Conservation (phyloP, 2,888 invertebrate genomes). For the Leptinotarsa rubiginosa region DNA sequence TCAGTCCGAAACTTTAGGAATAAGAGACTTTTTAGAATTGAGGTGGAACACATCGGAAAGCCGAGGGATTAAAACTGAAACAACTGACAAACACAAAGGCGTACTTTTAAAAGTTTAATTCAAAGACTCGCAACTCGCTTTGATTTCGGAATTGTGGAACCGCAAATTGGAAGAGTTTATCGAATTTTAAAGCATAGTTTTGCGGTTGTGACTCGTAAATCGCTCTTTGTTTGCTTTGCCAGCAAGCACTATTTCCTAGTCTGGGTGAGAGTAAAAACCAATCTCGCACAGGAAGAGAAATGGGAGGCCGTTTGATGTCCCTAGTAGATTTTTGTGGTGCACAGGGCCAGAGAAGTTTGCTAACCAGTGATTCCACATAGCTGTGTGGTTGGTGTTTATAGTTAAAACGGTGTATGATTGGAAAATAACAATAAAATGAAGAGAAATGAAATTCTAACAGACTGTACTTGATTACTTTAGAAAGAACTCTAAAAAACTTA, state of each 20-base stretch:
- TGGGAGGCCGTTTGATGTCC: background rate
- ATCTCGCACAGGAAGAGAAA: background rate
- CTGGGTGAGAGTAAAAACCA: slow-evolving; percentile 1
- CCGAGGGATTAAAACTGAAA: slow-evolving; percentile 47
- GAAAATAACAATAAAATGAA: too few species aligned
- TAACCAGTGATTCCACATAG: too few species aligned
- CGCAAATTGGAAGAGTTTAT: slow-evolving; percentile 45
- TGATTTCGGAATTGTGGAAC: slow-evolving; percentile 46
- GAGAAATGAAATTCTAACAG: too few species aligned
- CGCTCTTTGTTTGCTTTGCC: slow-evolving; percentile 29
- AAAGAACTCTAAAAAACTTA: too few species aligned
- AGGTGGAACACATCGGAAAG: slow-evolving; percentile 44
- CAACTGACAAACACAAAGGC: slow-evolving; percentile 50
- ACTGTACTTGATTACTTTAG: too few species aligned
- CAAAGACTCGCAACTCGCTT: slow-evolving; percentile 45
- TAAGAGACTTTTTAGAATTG: slow-evolving; percentile 38
- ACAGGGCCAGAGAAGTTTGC: too few species aligned
- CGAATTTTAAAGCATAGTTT: slow-evolving; percentile 21
- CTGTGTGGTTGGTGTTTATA: too few species aligned
- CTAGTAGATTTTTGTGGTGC: background rate
- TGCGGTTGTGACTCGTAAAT: slow-evolving; percentile 26
- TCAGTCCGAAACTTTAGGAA: slow-evolving; percentile 36
- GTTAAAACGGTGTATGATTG: too few species aligned
- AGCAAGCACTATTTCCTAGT: slow-evolving; percentile 29
- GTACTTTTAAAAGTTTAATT: slow-evolving; percentile 50